phyloP scores from a whole-genome alignment of 1,140 invertebrate species.

The Philaenus spumarius region DNA sequence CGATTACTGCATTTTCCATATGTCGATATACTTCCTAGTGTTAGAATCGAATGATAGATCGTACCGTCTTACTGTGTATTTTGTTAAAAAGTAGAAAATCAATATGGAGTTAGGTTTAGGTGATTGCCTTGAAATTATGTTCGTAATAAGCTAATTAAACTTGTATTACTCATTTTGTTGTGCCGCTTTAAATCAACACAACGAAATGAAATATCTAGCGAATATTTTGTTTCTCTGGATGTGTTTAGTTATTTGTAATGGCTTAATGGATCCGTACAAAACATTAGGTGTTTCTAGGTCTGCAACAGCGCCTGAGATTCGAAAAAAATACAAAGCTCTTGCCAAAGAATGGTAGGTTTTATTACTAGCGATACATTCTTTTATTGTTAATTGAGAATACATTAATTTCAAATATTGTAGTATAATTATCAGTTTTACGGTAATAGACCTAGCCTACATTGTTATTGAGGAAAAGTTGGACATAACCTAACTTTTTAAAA shows the following conservation, averaged over 20 bases:
- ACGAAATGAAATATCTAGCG: constrained; percentile 24
- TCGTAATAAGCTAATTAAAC: neutral
- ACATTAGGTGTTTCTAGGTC: constrained; percentile 69
- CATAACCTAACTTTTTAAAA: too few relatives aligned
- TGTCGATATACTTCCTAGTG: too few relatives aligned
- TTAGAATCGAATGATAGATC: too few relatives aligned
- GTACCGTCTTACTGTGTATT: too few relatives aligned
- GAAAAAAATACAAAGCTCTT: constrained; percentile 81
- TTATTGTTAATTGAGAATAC: neutral
- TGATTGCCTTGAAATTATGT: neutral
- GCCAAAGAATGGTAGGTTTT: constrained; percentile 82
- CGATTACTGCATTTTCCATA: too few relatives aligned
- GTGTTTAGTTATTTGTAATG: constrained; percentile 5
- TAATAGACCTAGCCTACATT: neutral
- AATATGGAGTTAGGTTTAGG: neutral
- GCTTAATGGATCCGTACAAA: constrained; percentile 73
- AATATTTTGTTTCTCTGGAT: constrained; percentile 15
- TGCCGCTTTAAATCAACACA: neutral
- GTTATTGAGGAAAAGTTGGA: neutral
- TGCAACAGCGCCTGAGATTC: constrained; percentile 71
- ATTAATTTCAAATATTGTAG: too few relatives aligned
- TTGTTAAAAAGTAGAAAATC: constrained; percentile 4
- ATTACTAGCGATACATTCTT: too few relatives aligned
- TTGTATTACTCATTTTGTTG: neutral
- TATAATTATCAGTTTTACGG: neutral